Percentiles rank a stretch among this genome's conserved stretches.
Conservation (phyloP, 2,113 vertebrate species). For the Myrmecobius fasciatus region DNA sequence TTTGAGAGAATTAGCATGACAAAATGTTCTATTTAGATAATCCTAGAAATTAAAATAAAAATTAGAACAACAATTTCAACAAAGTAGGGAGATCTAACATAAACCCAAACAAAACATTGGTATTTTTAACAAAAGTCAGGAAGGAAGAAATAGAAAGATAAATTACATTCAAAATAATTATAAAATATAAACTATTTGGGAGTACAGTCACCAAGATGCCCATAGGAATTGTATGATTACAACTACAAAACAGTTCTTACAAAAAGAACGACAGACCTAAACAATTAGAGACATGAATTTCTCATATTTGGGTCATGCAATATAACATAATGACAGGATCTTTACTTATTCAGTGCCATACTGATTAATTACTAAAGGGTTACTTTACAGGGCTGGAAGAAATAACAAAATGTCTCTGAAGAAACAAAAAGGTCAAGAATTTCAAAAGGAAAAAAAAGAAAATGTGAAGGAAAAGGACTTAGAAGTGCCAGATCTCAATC, state of each 20-base stretch:
- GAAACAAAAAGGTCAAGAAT: not conserved
- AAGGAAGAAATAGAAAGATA: not conserved
- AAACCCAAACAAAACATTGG: not conserved
- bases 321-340: not conserved
- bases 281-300: not conserved
- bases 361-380: not conserved
- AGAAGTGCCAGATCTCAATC: not conserved
- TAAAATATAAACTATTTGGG: not conserved
- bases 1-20: not conserved
- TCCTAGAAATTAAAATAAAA: not conserved
- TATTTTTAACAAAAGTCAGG: not conserved
- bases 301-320: not conserved
- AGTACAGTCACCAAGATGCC: not conserved
- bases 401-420: not conserved
- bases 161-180: not conserved
- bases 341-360: not conserved
- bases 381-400: not conserved
- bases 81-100: not conserved
- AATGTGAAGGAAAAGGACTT: not conserved
- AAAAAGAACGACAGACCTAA: not conserved
- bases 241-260: not conserved
- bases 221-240: not conserved
- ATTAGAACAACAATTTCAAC: not conserved
- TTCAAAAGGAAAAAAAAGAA: not conserved
- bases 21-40: not conserved